Conservation (phyloP, 2,113 vertebrate genomes). For the Melanerpes aurifrons region DNA sequence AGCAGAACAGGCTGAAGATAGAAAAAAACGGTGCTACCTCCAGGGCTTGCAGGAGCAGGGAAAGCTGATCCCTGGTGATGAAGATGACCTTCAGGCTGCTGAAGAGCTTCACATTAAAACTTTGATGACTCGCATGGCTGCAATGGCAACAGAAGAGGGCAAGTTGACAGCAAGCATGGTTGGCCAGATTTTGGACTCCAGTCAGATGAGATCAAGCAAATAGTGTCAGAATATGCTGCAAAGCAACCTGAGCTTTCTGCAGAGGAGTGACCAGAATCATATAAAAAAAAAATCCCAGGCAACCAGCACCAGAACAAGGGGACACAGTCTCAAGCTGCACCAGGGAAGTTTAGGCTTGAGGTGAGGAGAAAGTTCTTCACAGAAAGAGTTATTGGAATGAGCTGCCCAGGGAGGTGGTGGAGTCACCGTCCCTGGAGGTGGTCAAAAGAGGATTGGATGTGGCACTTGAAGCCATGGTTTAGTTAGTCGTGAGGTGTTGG, state of each 20-base stretch:
- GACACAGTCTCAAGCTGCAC: no score
- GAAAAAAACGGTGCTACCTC: conserved; percentile 70
- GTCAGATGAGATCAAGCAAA: conserved; percentile 95
- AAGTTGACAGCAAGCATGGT: conserved; percentile 91
- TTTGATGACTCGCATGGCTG: conserved; percentile 95
- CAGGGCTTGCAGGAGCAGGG: conserved; percentile 70
- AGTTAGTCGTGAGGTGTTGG: no score
- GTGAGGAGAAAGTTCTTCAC: no score
- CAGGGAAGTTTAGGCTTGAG: no score
- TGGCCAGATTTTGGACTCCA: conserved; percentile 94
- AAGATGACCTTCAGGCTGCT: conserved; percentile 88
- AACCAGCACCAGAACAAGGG: no score
- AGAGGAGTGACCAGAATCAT: no score
- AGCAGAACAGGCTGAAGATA: conserved; percentile 80
- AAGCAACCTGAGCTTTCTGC: conserved; percentile 45
- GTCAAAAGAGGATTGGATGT: no score
- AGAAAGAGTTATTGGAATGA: no score
- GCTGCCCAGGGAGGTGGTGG: no score
- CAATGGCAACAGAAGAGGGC: conserved; percentile 91
- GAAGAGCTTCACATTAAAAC: conserved; percentile 92
- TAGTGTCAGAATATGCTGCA: conserved; percentile 91
- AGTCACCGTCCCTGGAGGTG: no score
- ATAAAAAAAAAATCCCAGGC: no score
- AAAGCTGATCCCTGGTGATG: conserved; percentile 81
- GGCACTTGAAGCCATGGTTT: no score